These are phyloP conservation scores for Beroe forskalii DNA, from an alignment of 37 sponge, comb jelly and placozoan genomes.

Conservation along the genomic window DNA sequence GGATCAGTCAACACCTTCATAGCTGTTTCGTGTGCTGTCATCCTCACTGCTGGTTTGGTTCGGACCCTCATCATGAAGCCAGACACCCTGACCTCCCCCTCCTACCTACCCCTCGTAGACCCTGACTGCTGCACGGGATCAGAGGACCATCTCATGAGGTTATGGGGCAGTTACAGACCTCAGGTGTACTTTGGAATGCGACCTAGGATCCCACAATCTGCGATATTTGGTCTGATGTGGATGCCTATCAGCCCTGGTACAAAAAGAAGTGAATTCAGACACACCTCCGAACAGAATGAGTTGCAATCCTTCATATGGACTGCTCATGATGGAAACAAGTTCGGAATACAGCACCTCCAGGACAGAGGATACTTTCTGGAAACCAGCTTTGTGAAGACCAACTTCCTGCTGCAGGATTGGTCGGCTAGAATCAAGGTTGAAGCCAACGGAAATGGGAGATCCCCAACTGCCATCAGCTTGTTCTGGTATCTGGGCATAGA, in stretches of 20 bases:
- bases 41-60: background rate
- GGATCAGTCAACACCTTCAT: background rate
- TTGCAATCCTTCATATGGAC: constrained; percentile 59
- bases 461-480: constrained; percentile 12
- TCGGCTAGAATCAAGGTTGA: constrained; percentile 47
- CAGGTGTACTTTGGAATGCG: constrained; percentile 74
- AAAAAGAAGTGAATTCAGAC: background rate
- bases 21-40: background rate
- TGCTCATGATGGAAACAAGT: constrained; percentile 65
- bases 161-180: constrained; percentile 59
- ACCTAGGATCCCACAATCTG: constrained; percentile 65
- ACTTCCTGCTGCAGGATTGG: constrained; percentile 65
- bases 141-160: constrained; percentile 27
- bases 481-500: constrained; percentile 64
- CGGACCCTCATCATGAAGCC: constrained; percentile 2
- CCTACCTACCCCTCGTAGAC: constrained; percentile 39
- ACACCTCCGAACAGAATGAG: constrained; percentile 47
- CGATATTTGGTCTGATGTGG: constrained; percentile 71
- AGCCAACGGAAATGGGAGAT: background rate
- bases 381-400: constrained; percentile 64
- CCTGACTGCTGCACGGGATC: constrained; percentile 52
- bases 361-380: constrained; percentile 54
- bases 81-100: constrained; percentile 19
- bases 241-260: constrained; percentile 7
- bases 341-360: constrained; percentile 55